Percentiles rank a stretch among this genome's conserved stretches.
phyloP scores from a whole-genome alignment of 2,888 invertebrate species.

The Embidobia sp. region DNA sequence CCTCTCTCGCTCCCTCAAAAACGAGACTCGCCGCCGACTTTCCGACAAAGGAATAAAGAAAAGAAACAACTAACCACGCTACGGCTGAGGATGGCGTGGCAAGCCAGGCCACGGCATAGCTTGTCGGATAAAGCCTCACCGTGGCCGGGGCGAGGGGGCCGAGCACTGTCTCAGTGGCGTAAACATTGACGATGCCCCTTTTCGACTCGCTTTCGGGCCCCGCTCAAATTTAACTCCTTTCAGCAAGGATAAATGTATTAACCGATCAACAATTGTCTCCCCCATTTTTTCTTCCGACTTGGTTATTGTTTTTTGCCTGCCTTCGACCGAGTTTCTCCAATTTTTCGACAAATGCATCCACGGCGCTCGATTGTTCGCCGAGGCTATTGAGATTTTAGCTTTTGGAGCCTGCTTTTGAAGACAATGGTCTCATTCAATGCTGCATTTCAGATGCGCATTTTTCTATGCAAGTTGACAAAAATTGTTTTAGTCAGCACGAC shows the following conservation, averaged over 20 bases:
- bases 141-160: too few species aligned
- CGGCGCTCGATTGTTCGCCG: too few species aligned
- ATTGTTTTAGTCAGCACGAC: too few species aligned
- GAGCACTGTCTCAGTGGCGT: slow-evolving; percentile 65
- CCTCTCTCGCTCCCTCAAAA: slow-evolving; percentile 72
- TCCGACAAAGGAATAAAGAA: slow-evolving; percentile 81
- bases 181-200: slow-evolving; percentile 63
- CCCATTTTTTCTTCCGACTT: too few species aligned
- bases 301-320: too few species aligned
- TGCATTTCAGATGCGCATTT: too few species aligned
- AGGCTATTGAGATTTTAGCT: too few species aligned
- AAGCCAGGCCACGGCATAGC: slow-evolving; percentile 70
- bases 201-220: slow-evolving; percentile 35
- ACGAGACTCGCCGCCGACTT: slow-evolving; percentile 80
- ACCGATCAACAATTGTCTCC: slow-evolving; percentile 16
- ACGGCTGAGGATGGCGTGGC: slow-evolving; percentile 74
- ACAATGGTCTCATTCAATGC: too few species aligned
- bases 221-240: slow-evolving; percentile 29
- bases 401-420: too few species aligned
- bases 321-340: too few species aligned
- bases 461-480: too few species aligned
- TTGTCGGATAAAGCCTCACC: slow-evolving; percentile 74
- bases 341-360: too few species aligned
- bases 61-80: slow-evolving; percentile 80
- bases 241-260: slow-evolving; percentile 41